Evolutionary conservation across 2,888 invertebrate species (phyloP).

Genomic region (Uropetala carovei): DNA sequence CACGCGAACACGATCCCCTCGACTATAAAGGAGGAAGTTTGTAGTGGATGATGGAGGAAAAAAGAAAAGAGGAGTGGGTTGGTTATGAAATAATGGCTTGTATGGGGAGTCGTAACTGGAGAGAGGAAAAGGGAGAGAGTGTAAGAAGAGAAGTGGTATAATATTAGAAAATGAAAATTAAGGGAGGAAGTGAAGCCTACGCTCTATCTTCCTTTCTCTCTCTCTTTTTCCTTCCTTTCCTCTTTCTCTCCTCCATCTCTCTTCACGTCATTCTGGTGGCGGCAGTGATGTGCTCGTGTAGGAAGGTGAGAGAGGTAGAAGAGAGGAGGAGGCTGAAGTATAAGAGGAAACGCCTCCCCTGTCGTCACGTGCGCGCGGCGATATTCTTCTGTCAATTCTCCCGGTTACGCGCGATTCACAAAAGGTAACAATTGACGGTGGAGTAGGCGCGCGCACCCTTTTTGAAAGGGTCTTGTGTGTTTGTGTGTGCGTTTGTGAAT

Average conservation of each 20-base stretch:
- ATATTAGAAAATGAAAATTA: constrained; percentile 32
- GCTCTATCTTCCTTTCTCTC: no score
- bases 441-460: neutral
- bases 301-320: constrained; percentile 22
- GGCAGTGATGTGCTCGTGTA: constrained; percentile 15
- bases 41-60: constrained; percentile 26
- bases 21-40: constrained; percentile 18
- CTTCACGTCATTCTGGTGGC: neutral
- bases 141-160: constrained; percentile 30
- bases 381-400: constrained; percentile 20
- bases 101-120: neutral
- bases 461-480: constrained; percentile 8
- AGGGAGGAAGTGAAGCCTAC: constrained; percentile 1
- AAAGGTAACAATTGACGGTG: constrained; percentile 21
- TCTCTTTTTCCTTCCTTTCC: neutral
- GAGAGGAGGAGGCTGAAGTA: neutral
- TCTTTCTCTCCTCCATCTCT: neutral
- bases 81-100: constrained; percentile 33
- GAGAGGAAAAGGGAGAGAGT: constrained; percentile 20
- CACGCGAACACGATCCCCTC: constrained; percentile 31
- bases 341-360: neutral
- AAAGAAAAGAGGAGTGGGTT: neutral
- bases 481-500: neutral
- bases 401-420: constrained; percentile 7
- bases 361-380: neutral